These are phyloP conservation scores for Polyergus mexicanus DNA, from an alignment of 1,140 invertebrate genomes.

Conservation along the genomic window DNA sequence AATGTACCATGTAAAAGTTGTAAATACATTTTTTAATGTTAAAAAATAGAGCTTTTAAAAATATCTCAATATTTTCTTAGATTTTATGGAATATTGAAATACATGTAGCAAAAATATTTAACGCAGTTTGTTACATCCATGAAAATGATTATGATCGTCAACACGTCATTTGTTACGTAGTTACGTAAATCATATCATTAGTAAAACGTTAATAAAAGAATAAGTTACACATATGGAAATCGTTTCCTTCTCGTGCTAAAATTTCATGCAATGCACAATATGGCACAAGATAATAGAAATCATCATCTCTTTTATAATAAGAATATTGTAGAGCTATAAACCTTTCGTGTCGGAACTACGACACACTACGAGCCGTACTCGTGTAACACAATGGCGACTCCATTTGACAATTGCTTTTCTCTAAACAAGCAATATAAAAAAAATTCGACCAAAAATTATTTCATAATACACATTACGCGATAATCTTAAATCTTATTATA, in stretches of 20 bases:
- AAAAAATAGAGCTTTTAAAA: slow-evolving; percentile 7
- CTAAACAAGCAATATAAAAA: background rate
- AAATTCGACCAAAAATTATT: background rate
- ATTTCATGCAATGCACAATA: background rate
- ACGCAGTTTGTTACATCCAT: background rate
- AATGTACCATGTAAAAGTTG: background rate
- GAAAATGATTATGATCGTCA: slow-evolving; percentile 20
- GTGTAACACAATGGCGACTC: slow-evolving; percentile 34
- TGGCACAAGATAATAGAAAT: background rate
- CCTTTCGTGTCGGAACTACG: background rate
- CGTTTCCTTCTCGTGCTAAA: background rate
- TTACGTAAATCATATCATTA: slow-evolving; percentile 25
- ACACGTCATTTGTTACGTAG: slow-evolving; percentile 38
- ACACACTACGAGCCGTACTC: slow-evolving; percentile 27
- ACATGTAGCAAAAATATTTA: background rate
- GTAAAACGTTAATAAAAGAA: slow-evolving; percentile 17
- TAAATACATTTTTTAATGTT: background rate
- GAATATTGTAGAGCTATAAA: background rate
- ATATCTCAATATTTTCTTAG: background rate
- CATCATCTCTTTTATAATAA: background rate
- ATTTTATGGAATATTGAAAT: background rate
- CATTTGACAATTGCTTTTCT: background rate
- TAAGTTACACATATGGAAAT: background rate
- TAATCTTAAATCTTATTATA: background rate
- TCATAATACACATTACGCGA: background rate